phyloP scores from a whole-genome alignment of 2,888 invertebrate species.

The Pseudeuparius sepicola region DNA sequence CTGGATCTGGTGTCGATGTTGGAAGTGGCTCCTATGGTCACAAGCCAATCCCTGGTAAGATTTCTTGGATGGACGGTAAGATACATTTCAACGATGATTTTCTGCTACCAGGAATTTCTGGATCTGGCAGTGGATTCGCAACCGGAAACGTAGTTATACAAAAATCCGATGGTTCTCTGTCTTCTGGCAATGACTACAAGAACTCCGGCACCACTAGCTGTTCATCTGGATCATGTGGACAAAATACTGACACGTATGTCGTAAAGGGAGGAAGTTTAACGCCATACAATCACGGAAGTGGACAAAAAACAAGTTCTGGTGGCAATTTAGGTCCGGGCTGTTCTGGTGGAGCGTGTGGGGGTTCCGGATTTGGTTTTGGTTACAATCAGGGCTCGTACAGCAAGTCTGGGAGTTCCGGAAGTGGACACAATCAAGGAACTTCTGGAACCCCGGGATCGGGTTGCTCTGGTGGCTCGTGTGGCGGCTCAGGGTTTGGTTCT shows the following conservation, averaged over 20 bases:
- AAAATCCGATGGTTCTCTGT: conserved; percentile 16
- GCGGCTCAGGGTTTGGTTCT: conserved; percentile 7
- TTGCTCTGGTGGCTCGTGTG: conserved; percentile 13
- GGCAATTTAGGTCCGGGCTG: conserved; percentile 10
- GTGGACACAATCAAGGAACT: no score
- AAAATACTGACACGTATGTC: conserved; percentile 5
- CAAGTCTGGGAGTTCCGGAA: no score
- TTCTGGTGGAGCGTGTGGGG: conserved; percentile 12
- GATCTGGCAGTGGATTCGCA: conserved; percentile 14
- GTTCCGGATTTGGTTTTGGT: conserved; percentile 8
- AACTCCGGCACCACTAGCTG: conserved; percentile 8
- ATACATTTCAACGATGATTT: neutral
- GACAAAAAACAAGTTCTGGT: no score
- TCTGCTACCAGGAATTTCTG: conserved; percentile 5
- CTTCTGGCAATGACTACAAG: no score
- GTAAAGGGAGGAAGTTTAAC: conserved; percentile 9
- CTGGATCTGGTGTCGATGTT: no score
- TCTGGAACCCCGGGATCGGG: conserved; percentile 4
- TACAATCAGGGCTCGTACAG: no score
- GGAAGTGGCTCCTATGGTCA: no score
- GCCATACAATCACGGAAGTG: no score
- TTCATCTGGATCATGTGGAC: conserved; percentile 10
- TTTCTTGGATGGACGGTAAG: neutral
- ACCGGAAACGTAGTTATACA: conserved; percentile 19
- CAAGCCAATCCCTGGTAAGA: no score